phyloP scores from a whole-genome alignment of 2,797 vertebrate species.

The Bryconaethiops microstoma region DNA sequence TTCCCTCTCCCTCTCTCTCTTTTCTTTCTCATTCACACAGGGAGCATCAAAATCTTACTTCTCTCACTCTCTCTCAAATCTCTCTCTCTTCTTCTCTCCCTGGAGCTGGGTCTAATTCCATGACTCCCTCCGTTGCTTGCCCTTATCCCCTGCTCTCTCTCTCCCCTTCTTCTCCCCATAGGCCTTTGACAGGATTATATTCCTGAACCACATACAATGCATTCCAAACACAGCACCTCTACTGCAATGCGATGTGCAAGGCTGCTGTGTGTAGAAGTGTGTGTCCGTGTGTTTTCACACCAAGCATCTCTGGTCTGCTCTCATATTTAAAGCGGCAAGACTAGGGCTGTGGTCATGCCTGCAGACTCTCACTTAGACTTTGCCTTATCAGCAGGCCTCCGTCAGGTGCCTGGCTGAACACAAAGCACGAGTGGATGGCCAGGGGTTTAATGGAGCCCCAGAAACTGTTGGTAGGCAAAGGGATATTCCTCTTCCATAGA shows the following conservation, averaged over 20 bases:
- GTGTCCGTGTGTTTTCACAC: constrained; percentile 18
- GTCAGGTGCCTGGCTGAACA: neutral
- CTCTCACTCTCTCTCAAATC: constrained; percentile 35
- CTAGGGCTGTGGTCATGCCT: constrained; percentile 13
- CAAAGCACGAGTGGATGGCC: neutral
- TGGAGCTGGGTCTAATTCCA: constrained; percentile 43
- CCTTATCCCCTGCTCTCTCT: constrained; percentile 17
- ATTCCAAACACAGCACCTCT: constrained; percentile 31
- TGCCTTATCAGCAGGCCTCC: constrained; percentile 16
- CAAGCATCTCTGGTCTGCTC: neutral
- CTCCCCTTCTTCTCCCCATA: constrained; percentile 37
- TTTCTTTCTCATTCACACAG: neutral
- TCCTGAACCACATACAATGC: constrained; percentile 46
- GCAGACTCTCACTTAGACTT: neutral
- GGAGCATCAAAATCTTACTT: constrained; percentile 25
- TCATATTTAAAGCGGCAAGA: constrained; percentile 24
- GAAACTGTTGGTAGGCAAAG: neutral
- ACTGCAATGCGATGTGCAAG: constrained; percentile 3
- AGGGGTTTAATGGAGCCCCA: neutral
- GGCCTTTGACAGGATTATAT: constrained; percentile 51
- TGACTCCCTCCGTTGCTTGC: constrained; percentile 37
- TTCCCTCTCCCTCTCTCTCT: neutral
- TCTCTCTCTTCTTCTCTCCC: constrained; percentile 29
- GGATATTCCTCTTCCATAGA: neutral
- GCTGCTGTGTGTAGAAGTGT: constrained; percentile 32